A percentile compares a stretch with the other conserved stretches of the same genome.
phyloP scores from a whole-genome alignment of 35 echinoderm and acorn worm species.

The Apostichopus parvimensis region DNA sequence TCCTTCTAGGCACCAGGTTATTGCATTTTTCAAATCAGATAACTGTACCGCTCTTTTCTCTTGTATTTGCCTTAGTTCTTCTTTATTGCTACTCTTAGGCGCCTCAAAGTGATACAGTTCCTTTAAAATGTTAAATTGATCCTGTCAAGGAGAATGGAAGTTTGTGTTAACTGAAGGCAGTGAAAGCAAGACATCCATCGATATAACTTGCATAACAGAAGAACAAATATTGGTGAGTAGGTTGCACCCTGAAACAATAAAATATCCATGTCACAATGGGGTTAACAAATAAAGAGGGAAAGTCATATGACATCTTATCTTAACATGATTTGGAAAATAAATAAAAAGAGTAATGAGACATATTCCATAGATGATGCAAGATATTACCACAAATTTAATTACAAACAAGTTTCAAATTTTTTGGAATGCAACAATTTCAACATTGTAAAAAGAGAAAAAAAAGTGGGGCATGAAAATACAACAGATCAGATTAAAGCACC shows the following conservation, averaged over 20 bases:
- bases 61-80: conserved; percentile 51
- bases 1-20: conserved; percentile 26
- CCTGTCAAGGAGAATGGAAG: conserved; percentile 32
- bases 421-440: too few species aligned
- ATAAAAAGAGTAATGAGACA: too few species aligned
- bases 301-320: background rate
- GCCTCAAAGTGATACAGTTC: conserved; percentile 81
- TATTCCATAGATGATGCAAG: too few species aligned
- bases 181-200: background rate
- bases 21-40: conserved; percentile 56
- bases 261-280: background rate
- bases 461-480: too few species aligned
- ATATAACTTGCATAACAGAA: too few species aligned
- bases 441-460: too few species aligned
- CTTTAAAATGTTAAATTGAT: conserved; percentile 72
- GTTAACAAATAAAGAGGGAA: background rate
- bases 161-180: background rate
- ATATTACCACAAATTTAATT: too few species aligned
- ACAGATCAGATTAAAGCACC: too few species aligned
- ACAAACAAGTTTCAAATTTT: too few species aligned
- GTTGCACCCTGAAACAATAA: background rate
- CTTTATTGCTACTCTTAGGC: conserved; percentile 60
- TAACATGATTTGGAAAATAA: too few species aligned
- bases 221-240: background rate
- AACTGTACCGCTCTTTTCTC: conserved; percentile 63